Base-by-base conservation (phyloP, 2,888 invertebrate species). In the Cerceris rybyensis region DNA sequence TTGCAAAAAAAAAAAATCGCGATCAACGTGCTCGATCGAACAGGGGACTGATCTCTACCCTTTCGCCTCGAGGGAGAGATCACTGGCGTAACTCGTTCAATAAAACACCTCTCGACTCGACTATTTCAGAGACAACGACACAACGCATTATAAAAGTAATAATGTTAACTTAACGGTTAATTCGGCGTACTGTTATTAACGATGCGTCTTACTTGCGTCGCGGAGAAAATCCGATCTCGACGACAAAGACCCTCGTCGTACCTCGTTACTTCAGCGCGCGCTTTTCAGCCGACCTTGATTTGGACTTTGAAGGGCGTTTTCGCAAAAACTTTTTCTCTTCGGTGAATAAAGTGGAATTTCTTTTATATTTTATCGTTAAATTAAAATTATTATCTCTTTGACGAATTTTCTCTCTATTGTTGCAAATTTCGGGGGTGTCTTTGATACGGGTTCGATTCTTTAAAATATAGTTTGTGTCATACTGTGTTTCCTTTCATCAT, bases 81-180 rank as follows among this genome's bases (percentile, higher is more conserved):
- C 57, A 55, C 41, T 49, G 60, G 46, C 54, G 76, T 70, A 58
- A 75, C 60, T 67, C 70, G 70, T n/a, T 13, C 63, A 80, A 73
- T 76, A 88, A 28, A 28, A 28, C 28, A 28, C 28, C 28, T 28
- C 28, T 76, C 86, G 83, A 88, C 82, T 89, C 88, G 90, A 91
- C 89, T 91, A 92, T 92, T 28, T 92, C 91, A 90, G 89, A 91
- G 91, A 92, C 92, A 92, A 92, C 92, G 92, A 92, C 91, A 92
- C 91, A 92, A 88, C 90, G 92, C 92, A 91, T 92, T 91, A 92
- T 89, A 89, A 91, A 28, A 90, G 88, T 92, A 91, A 91, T 90
- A 89, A 89, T 87, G 86, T 89, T 88, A 88, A 80, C 81, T 82
- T 85, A 86, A 87, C 71, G 65, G 84, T 86, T 86, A 80, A 81